Percentiles rank a stretch among this genome's conserved stretches.
These are phyloP conservation scores for Neoniphon sammara DNA, from an alignment of 2,797 vertebrate genomes.

Conservation along the genomic window DNA sequence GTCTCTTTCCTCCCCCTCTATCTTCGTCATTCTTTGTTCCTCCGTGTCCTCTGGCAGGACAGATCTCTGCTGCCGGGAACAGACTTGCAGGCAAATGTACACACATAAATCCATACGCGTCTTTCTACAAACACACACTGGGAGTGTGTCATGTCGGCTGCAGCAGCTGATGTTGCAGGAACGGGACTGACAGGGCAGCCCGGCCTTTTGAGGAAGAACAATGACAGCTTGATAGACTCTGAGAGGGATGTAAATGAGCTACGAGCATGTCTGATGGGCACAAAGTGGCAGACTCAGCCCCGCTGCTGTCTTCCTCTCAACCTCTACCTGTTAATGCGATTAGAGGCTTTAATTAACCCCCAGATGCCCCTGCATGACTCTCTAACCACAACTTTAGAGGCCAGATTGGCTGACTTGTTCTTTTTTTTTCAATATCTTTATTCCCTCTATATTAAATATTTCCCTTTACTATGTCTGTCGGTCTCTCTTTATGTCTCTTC, in stretches of 20 bases:
- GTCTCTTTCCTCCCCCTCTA: not conserved
- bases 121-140: not conserved
- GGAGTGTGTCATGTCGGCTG: not conserved
- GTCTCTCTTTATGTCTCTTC: slow-evolving; percentile 1
- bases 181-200: slow-evolving; percentile 48
- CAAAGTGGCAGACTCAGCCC: slow-evolving; percentile 54
- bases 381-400: slow-evolving; percentile 35
- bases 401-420: slow-evolving; percentile 6
- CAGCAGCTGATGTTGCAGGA: slow-evolving; percentile 39
- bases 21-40: slow-evolving; percentile 1
- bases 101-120: not conserved
- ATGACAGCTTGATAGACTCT: slow-evolving; percentile 56
- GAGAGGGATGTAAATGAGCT: slow-evolving; percentile 63
- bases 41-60: not conserved
- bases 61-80: not conserved
- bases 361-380: slow-evolving; percentile 31
- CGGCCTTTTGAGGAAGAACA: slow-evolving; percentile 28
- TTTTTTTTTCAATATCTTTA: slow-evolving; percentile 6
- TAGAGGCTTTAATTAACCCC: slow-evolving; percentile 75
- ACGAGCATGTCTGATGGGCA: slow-evolving; percentile 32
- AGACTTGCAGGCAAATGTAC: not conserved
- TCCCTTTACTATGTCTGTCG: slow-evolving; percentile 1
- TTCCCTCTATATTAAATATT: not conserved
- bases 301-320: slow-evolving; percentile 42
- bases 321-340: slow-evolving; percentile 58